Evolutionary conservation across 2,888 invertebrate species (phyloP), one percentile per base, ranked within the genome.

Genomic region (Hypolimnas misippus): DNA sequence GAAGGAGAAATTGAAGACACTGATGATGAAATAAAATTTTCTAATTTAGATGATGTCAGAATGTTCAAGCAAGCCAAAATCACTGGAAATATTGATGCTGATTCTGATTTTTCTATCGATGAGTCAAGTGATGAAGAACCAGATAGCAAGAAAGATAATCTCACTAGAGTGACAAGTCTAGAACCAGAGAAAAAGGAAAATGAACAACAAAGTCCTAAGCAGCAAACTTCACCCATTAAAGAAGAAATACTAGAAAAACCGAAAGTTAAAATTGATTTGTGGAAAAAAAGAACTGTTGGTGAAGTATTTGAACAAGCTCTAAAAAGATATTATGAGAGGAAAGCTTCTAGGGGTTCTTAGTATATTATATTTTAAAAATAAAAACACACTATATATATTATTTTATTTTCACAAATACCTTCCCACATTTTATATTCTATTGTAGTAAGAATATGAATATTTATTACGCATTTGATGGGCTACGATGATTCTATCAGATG

Each of bases 271-370:
- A 86, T 93, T 65, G 94, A 95, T 77, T 95, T 97, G 75, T 97
- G 97, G 96, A 94, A 95, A 75, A 97, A 97, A 77, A 93, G 97
- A 72, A 97, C 97, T 29, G 94, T 97, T 14, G 97, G 96, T 6
- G 93, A 93, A 54, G 93, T 94, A 2, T 96, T 95, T 83, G 95
- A 96, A 62, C 95, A 94, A 62, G 97, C 97, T 14, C 82, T 96
- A 31, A 93, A 94, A 74, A 93, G 96, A 75, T 97, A 96, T 84
- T 95, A 95, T 78, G 94, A 94, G 76, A 93, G 97, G 71, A 96
- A 96, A 86, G 92, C 95, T 25, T 81, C 90, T 5, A 92, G 94
- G 75, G 82, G 86, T 25, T 68, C 63, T 63, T 84, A 70, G 72
- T 59, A 62, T 46, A 40, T n/a, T 31, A 40, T 49, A 52, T 56